Conservation (phyloP, 2,797 vertebrate genomes). For the Etheostoma nigrum region DNA sequence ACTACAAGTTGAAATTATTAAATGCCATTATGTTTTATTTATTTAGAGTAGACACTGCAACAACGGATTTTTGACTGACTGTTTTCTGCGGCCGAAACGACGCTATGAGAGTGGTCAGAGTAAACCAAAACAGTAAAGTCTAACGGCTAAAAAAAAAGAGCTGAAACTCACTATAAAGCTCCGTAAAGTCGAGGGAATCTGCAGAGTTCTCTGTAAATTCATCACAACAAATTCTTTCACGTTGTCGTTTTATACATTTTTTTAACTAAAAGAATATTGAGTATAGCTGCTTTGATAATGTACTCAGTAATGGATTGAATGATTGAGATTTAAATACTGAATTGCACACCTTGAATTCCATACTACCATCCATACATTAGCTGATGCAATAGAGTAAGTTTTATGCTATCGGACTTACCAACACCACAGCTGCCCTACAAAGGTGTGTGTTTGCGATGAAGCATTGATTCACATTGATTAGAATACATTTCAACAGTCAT, state of each 20-base stretch:
- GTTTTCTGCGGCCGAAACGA: neutral
- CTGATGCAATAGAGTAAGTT: slow-evolving; percentile 10
- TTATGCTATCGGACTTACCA: slow-evolving; percentile 28
- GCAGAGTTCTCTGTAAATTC: neutral
- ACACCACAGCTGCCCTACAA: slow-evolving; percentile 38
- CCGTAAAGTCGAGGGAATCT: neutral
- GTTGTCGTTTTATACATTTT: neutral
- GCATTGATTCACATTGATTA: slow-evolving; percentile 12
- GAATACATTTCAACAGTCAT: slow-evolving; percentile 36
- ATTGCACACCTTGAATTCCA: neutral
- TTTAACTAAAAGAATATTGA: neutral
- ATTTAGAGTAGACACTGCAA: neutral
- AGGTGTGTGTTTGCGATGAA: slow-evolving; percentile 29
- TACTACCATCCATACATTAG: slow-evolving; percentile 9
- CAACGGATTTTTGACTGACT: neutral
- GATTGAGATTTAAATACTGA: neutral
- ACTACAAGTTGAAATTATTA: neutral
- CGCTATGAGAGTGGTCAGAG: neutral
- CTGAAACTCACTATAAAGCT: neutral
- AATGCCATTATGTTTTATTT: neutral
- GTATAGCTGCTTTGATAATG: neutral
- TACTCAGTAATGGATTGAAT: neutral
- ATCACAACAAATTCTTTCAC: neutral
- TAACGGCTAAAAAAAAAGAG: neutral
- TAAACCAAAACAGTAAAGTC: neutral